These are phyloP conservation scores for Pogoniulus pusillus DNA, from an alignment of 2,797 vertebrate species.

Conservation along the genomic window DNA sequence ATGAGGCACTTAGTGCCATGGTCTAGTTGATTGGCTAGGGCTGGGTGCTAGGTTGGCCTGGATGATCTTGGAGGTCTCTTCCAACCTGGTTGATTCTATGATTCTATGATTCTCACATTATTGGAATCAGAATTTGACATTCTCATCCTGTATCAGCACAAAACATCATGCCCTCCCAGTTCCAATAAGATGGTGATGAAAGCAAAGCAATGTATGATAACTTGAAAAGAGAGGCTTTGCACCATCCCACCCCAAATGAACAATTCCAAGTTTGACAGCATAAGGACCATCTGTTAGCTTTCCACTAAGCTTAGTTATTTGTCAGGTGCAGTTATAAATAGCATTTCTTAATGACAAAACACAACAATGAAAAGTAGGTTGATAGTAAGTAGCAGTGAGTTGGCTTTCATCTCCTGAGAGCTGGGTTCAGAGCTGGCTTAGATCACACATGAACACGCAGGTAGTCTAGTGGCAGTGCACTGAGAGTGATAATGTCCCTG, in stretches of 20 bases:
- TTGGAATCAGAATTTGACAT: conserved; percentile 12
- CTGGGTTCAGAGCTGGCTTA: not conserved
- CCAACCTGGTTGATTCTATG: too few species aligned
- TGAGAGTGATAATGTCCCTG: conserved; percentile 40
- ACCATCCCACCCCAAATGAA: not conserved
- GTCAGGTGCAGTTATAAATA: conserved; percentile 5
- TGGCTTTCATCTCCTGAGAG: conserved; percentile 35
- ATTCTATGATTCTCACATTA: too few species aligned
- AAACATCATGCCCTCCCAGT: not conserved
- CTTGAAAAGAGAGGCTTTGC: not conserved
- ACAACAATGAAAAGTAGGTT: not conserved
- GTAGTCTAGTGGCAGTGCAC: conserved; percentile 40
- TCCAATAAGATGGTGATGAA: not conserved
- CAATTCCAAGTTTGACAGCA: not conserved
- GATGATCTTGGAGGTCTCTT: too few species aligned
- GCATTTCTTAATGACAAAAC: not conserved
- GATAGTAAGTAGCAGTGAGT: not conserved
- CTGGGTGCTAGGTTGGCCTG: too few species aligned
- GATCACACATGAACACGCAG: not conserved
- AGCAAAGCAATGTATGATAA: not conserved
- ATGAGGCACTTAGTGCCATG: too few species aligned
- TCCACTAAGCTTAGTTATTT: conserved; percentile 4
- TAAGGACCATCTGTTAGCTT: not conserved
- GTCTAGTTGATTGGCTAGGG: too few species aligned
- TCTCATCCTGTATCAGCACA: not conserved